Conservation (phyloP, 1,140 invertebrate species). For the Bombus cullumanus region DNA sequence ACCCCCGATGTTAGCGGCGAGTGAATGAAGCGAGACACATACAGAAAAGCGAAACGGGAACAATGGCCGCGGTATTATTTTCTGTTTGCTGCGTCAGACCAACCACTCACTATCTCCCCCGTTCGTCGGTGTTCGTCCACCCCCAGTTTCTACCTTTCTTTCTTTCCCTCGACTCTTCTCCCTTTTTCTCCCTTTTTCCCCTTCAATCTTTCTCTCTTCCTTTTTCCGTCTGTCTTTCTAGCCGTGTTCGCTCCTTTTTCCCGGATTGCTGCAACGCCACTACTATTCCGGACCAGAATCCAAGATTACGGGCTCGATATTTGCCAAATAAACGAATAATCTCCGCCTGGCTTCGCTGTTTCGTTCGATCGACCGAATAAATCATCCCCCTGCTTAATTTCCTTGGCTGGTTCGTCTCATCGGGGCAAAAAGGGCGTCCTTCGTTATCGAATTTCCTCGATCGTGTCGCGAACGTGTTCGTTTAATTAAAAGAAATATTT, state of each 20-base stretch:
- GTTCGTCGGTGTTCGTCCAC: slow-evolving; percentile 24
- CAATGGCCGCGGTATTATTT: slow-evolving; percentile 72
- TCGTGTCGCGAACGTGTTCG: slow-evolving; percentile 11
- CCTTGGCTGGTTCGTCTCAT: neutral
- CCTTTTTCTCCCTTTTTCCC: neutral
- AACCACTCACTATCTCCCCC: slow-evolving; percentile 28
- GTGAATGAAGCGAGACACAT: slow-evolving; percentile 53
- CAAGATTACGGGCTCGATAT: slow-evolving; percentile 53
- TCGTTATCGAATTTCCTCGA: slow-evolving; percentile 42
- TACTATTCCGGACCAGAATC: slow-evolving; percentile 6
- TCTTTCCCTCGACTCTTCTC: neutral
- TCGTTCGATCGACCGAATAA: slow-evolving; percentile 42
- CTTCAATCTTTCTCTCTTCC: neutral
- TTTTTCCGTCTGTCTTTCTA: neutral
- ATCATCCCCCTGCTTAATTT: slow-evolving; percentile 45
- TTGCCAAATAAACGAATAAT: slow-evolving; percentile 43
- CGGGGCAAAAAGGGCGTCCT: neutral
- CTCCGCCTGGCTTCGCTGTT: slow-evolving; percentile 5
- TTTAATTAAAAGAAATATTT: slow-evolving; percentile 42
- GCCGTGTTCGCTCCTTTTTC: neutral
- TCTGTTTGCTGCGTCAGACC: slow-evolving; percentile 73
- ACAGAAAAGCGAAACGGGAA: slow-evolving; percentile 61
- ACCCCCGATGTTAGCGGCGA: slow-evolving; percentile 37
- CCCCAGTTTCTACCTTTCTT: neutral
- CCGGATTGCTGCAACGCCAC: slow-evolving; percentile 1